Base-by-base conservation (phyloP, 2,888 invertebrate genomes). In the Macaria notata region DNA sequence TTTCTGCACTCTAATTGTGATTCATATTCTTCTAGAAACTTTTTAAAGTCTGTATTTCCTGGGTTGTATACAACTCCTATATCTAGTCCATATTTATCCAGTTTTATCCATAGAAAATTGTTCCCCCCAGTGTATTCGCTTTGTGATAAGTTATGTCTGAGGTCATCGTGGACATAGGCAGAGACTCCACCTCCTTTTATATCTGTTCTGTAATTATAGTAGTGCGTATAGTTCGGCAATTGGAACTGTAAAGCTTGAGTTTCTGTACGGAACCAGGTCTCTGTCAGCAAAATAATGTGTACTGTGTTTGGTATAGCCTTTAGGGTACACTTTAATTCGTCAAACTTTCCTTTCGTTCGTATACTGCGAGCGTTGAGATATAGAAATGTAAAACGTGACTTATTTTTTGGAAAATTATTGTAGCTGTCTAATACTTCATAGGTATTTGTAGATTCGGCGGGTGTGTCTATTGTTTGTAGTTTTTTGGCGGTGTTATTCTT, bases 181-280 rank as follows among this genome's bases (percentile, higher is more conserved):
- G 71, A 72, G 3, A 71, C 70, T 5, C 70, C 71, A 29, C 73
- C 73, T 0, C 73, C 70, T 36, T 41, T 62, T 0, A 33, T 19
- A 19, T 64, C 43, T 8, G 54, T 48, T 54, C 72, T 67, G 30
- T 56, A 64, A 43, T 64, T 71, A 39, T 65, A 70, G 41, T 52
- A 45, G 19, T 57, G 56, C 4, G 52, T 57, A 36, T 52, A 57
- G 36, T 57, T 57, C 8, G 58, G 48, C 4, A 44, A 9, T 39
- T 45, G 43, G 9, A 48, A 9, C 45, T 48, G 41, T 19, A 48
- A 38, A 6, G 48, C 48, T 48, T 54, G 44, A 19, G 9, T 4
- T 45, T 54, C 48, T 9, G 42, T n/a, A 3, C 38, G 31, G 19
- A 68, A 60, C 65, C 68, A 67, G 0, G 67, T 71, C 30, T 71